Conservation (phyloP, 2,797 vertebrate genomes). For the Rhadinocentrus ornatus region DNA sequence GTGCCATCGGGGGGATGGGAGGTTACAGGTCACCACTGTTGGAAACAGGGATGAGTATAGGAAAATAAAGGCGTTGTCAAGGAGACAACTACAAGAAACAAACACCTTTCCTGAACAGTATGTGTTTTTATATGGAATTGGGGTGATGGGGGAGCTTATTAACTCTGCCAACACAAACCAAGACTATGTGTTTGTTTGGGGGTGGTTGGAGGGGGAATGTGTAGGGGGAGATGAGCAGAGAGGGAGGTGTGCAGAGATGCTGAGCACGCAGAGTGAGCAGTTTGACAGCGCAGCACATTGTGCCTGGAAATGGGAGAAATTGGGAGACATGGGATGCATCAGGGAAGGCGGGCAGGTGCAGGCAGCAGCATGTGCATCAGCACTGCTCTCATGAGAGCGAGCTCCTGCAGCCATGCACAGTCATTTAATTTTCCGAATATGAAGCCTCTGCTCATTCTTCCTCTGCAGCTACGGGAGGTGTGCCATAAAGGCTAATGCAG, state of each 20-base stretch:
- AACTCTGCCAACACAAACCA: conserved; percentile 56
- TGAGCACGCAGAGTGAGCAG: conserved; percentile 59
- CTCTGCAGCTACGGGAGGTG: conserved; percentile 8
- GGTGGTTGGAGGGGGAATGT: not conserved
- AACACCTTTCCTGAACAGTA: conserved; percentile 27
- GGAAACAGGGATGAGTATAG: conserved; percentile 16
- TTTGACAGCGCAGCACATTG: conserved; percentile 57
- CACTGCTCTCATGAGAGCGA: conserved; percentile 4
- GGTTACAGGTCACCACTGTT: conserved; percentile 38
- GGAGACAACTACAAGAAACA: conserved; percentile 26
- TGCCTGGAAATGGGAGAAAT: conserved; percentile 39
- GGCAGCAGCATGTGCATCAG: conserved; percentile 18
- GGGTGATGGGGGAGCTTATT: conserved; percentile 65
- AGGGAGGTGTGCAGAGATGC: conserved; percentile 43
- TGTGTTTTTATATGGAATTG: conserved; percentile 31
- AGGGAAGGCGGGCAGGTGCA: conserved; percentile 48
- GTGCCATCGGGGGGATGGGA: conserved; percentile 5
- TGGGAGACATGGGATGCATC: conserved; percentile 41
- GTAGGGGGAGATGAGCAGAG: not conserved
- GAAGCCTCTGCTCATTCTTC: conserved; percentile 7
- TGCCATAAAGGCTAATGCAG: conserved; percentile 8
- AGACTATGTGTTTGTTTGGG: conserved; percentile 18
- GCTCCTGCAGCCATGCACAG: not conserved
- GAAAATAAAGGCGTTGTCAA: conserved; percentile 34
- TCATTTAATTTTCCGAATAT: conserved; percentile 20